Conservation (phyloP, 2,888 invertebrate species). For the Volucella inflata region DNA sequence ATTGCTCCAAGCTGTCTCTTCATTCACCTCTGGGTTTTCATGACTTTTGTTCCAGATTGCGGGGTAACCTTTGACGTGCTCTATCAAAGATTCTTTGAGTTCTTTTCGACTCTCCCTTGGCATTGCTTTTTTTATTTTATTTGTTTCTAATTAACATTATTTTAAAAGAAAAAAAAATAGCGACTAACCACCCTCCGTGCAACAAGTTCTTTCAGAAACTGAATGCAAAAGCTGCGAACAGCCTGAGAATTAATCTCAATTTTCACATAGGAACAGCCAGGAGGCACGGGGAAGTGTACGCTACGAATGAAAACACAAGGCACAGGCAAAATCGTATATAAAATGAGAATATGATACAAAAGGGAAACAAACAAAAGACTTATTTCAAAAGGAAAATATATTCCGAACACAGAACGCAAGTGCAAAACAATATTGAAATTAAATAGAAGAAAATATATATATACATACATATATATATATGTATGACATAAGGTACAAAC, state of each 20-base stretch:
- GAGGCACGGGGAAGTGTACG: not conserved
- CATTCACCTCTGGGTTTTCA: not conserved
- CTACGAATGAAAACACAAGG: not conserved
- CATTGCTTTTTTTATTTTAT: not conserved
- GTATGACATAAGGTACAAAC: not conserved
- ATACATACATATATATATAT: too few species aligned
- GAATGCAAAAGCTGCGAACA: slow-evolving; percentile 23
- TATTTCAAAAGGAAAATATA: not conserved
- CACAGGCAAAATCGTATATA: not conserved
- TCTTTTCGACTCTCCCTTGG: not conserved
- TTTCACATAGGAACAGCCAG: not conserved
- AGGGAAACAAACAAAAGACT: not conserved
- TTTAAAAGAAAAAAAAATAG: not conserved
- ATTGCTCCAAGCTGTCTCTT: slow-evolving; percentile 3
- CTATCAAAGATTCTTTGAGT: slow-evolving; percentile 19
- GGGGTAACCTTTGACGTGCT: slow-evolving; percentile 10
- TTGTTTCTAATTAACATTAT: too few species aligned
- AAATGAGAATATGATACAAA: not conserved
- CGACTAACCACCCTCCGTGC: not conserved
- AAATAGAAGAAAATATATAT: not conserved
- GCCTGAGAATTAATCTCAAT: slow-evolving; percentile 15
- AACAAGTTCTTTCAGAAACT: slow-evolving; percentile 35
- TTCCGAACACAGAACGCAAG: not conserved
- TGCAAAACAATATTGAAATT: slow-evolving; percentile 4
- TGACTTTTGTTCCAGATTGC: slow-evolving; percentile 14